A percentile compares a stretch with the other conserved stretches of the same genome.
These are phyloP conservation scores for Sapajus apella DNA, from an alignment of 2,113 vertebrate genomes.

Conservation along the genomic window DNA sequence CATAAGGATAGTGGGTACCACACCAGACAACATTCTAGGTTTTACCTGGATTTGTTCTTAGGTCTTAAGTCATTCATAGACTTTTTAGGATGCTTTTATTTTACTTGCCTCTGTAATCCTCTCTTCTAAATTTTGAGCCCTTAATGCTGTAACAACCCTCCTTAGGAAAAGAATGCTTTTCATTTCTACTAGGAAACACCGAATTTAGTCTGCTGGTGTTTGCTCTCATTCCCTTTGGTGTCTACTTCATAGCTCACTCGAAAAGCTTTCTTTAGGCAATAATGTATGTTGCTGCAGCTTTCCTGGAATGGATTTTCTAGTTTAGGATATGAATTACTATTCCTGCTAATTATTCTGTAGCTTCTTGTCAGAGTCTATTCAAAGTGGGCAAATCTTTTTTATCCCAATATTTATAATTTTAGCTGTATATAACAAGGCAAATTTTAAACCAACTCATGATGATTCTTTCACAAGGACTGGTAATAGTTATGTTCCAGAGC, in stretches of 20 bases:
- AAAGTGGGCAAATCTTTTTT: neutral
- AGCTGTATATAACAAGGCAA: neutral
- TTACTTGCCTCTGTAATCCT: neutral
- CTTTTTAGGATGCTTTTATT: neutral
- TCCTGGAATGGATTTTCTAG: neutral
- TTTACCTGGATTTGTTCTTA: conserved; percentile 21
- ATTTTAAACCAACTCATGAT: conserved; percentile 22
- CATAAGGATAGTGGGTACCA: neutral
- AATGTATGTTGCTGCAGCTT: neutral
- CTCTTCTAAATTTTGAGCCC: conserved; percentile 1
- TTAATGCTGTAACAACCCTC: neutral
- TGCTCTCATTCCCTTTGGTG: neutral
- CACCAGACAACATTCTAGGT: neutral
- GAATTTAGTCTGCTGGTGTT: conserved; percentile 10
- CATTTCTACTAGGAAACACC: conserved; percentile 26
- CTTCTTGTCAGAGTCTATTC: conserved; percentile 7
- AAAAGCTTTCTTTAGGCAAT: neutral
- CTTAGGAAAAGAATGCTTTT: conserved; percentile 38
- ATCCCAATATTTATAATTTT: neutral
- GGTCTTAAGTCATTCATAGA: neutral
- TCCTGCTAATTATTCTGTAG: neutral
- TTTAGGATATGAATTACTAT: conserved; percentile 26
- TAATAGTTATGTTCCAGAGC: neutral
- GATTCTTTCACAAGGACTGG: neutral
- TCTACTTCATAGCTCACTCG: neutral